These are phyloP conservation scores for Solea senegalensis DNA, from an alignment of 2,113 vertebrate genomes.

Conservation along the genomic window DNA sequence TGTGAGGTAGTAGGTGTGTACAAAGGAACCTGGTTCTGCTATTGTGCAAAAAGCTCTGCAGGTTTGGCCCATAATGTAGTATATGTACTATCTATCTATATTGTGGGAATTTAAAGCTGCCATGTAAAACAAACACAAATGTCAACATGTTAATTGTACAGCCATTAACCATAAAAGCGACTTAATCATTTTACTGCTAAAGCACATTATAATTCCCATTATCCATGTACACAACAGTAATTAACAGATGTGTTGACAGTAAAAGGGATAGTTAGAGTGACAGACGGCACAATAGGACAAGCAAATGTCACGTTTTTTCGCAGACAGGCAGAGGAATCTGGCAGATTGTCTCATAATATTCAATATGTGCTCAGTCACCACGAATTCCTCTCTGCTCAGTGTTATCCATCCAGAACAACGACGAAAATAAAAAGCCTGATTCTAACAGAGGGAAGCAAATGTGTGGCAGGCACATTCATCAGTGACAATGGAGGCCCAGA, in stretches of 20 bases:
- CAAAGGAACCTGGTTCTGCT: constrained; percentile 34
- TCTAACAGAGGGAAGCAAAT: constrained; percentile 22
- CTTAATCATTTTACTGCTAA: background rate
- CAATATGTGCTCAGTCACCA: constrained; percentile 15
- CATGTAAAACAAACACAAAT: background rate
- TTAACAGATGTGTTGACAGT: constrained; percentile 20
- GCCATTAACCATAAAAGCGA: background rate
- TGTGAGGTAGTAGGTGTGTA: constrained; percentile 28
- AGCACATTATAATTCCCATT: constrained; percentile 22
- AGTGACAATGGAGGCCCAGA: constrained; percentile 11
- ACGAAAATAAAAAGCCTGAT: constrained; percentile 10
- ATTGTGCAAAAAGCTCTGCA: constrained; percentile 49
- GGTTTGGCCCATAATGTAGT: constrained; percentile 39
- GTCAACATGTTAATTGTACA: background rate
- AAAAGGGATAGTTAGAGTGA: constrained; percentile 53
- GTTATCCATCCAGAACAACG: constrained; percentile 21
- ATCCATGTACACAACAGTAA: constrained; percentile 27
- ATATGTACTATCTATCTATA: constrained; percentile 26
- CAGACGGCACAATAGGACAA: constrained; percentile 66
- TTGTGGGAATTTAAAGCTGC: constrained; percentile 26
- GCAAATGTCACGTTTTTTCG: constrained; percentile 61
- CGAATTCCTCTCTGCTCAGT: constrained; percentile 29
- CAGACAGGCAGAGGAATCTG: constrained; percentile 48
- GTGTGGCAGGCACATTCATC: constrained; percentile 32
- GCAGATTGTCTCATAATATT: constrained; percentile 62